phyloP scores from a whole-genome alignment of 2,113 vertebrate genomes.

The Pelobates fuscus region DNA sequence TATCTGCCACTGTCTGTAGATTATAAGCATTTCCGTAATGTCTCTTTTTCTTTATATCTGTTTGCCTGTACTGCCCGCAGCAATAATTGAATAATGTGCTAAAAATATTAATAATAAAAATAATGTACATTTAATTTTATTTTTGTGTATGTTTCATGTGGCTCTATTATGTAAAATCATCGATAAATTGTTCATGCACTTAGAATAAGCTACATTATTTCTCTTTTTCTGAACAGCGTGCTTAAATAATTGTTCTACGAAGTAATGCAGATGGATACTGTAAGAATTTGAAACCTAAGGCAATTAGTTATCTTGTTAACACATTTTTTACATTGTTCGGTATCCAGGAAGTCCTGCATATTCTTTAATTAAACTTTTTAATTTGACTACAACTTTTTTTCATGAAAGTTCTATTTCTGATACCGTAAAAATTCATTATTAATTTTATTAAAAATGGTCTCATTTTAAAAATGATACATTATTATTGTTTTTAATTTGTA shows the following conservation, averaged over 20 bases:
- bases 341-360: neutral
- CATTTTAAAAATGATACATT: too few relatives aligned
- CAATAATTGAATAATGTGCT: too few relatives aligned
- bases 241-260: constrained; percentile 12
- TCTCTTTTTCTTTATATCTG: too few relatives aligned
- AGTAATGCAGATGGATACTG: constrained; percentile 20
- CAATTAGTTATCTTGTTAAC: constrained; percentile 38
- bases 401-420: neutral
- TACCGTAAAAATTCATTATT: neutral
- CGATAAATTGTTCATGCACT: too few relatives aligned
- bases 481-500: neutral
- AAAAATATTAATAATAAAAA: too few relatives aligned
- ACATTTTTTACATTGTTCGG: neutral
- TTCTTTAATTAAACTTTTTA: constrained; percentile 18
- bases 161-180: too few relatives aligned
- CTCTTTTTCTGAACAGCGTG: constrained; percentile 22
- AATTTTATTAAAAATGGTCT: neutral
- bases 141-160: too few relatives aligned
- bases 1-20: too few relatives aligned
- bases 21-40: too few relatives aligned
- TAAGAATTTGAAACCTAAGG: constrained; percentile 17
- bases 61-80: too few relatives aligned
- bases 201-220: too few relatives aligned
- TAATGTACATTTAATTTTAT: too few relatives aligned
- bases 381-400: constrained; percentile 12